Base-by-base conservation (phyloP, 2,797 vertebrate species). In the Pogoniulus pusillus region DNA sequence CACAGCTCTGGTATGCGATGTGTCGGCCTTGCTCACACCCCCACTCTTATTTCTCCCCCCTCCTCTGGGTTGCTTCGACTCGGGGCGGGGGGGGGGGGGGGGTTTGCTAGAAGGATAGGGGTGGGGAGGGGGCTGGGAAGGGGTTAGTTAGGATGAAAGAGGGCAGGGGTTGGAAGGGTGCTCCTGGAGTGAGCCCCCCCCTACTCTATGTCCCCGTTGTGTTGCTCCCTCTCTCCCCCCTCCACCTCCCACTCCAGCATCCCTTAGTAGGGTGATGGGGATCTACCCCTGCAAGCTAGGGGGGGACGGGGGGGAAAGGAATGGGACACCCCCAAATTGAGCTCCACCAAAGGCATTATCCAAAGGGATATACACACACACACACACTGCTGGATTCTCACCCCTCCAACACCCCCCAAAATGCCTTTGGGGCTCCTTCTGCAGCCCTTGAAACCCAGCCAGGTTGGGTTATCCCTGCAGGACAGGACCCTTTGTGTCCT, bases 1-100 rank as follows among this genome's bases (percentile, higher is more conserved):
- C 84, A 90, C 64, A 45, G 73, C 81, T 64, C 81, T 85, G 93
- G 93, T 91, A 94, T 92, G 93, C 76, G 66, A 29, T 12, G 58
- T 16, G 64, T 63, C 20, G 70, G 58, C 88, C 57, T 51, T 16
- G 78, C 72, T 74, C 35, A 9, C 65, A 12, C 22, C 16, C n/a
- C n/a, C n/a, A n/a, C n/a, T n/a, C n/a, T n/a, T n/a, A n/a, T n/a
- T n/a, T n/a, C n/a, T n/a, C n/a, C n/a, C n/a, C n/a, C n/a, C n/a
- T n/a, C n/a, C n/a, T n/a, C n/a, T n/a, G n/a, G n/a, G n/a, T n/a
- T n/a, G n/a, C n/a, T n/a, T n/a, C n/a, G n/a, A n/a, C n/a, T n/a
- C n/a, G n/a, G n/a, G n/a, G n/a, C n/a, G n/a, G n/a, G n/a, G n/a
- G n/a, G n/a, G n/a, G n/a, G n/a, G n/a, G n/a, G n/a, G 32, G 19